Evolutionary conservation across 64 coral and sea anemone genomes (phyloP).

Genomic region (Trachythela sp.): DNA sequence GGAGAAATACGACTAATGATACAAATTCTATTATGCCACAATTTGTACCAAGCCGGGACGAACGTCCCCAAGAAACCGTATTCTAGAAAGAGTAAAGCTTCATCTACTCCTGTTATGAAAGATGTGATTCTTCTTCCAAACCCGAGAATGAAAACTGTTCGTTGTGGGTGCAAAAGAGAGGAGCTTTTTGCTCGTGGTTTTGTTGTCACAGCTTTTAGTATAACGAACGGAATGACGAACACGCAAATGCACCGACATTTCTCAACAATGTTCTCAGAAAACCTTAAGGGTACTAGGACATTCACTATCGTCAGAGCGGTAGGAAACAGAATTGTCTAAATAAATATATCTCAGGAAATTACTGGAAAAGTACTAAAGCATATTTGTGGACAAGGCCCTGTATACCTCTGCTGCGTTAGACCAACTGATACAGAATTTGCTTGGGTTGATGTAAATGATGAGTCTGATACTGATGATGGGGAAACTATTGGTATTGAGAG

Average conservation of each 20-base stretch:
- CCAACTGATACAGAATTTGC: constrained; percentile 26
- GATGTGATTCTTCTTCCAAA: constrained; percentile 53
- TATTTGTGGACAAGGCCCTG: constrained; percentile 51
- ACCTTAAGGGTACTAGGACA: constrained; percentile 31
- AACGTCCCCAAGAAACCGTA: too few species aligned
- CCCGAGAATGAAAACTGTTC: constrained; percentile 36
- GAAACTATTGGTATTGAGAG: neutral
- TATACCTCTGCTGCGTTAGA: constrained; percentile 5
- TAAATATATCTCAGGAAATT: too few species aligned
- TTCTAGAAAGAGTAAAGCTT: neutral
- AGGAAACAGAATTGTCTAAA: constrained; percentile 42
- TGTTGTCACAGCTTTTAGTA: too few species aligned
- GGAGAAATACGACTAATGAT: too few species aligned
- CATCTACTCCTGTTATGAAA: constrained; percentile 20
- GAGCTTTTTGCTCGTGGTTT: too few species aligned
- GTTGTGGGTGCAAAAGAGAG: too few species aligned
- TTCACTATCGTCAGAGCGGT: constrained; percentile 48
- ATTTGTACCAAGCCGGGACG: too few species aligned
- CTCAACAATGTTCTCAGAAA: neutral
- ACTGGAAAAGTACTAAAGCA: constrained; percentile 42
- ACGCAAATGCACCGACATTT: constrained; percentile 15
- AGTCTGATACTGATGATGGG: neutral
- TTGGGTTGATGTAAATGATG: constrained; percentile 33
- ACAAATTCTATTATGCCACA: too few species aligned
- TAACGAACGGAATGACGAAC: constrained; percentile 29